Conservation (phyloP, 2,113 vertebrate species). For the Malurus elegans region DNA sequence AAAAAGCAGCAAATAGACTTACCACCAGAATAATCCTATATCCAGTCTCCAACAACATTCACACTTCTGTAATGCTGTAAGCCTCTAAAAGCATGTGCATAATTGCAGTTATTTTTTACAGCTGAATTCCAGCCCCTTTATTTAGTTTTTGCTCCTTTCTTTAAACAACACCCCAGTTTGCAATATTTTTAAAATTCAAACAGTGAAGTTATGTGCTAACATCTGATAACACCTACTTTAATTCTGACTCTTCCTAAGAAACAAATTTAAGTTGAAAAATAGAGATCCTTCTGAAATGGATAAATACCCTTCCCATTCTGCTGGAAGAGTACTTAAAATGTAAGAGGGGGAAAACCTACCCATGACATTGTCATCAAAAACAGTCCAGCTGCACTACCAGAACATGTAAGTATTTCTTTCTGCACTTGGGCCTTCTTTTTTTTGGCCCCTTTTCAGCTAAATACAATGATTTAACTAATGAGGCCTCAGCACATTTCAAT, state of each 20-base stretch:
- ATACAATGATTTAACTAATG: not conserved
- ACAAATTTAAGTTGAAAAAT: not conserved
- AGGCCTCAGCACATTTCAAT: not conserved
- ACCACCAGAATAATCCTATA: not conserved
- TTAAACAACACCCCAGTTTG: not conserved
- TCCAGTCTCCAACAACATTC: not conserved
- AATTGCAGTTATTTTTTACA: not conserved
- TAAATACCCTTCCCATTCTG: not conserved
- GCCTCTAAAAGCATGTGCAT: not conserved
- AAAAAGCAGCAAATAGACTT: not conserved
- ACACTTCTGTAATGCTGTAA: not conserved
- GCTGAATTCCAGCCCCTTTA: not conserved
- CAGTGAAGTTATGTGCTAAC: not conserved
- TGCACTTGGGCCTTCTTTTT: not conserved
- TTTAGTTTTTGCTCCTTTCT: not conserved
- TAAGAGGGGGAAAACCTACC: accelerated
- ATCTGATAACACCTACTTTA: not conserved
- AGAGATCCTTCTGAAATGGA: not conserved
- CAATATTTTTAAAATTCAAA: not conserved
- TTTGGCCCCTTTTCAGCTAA: not conserved
- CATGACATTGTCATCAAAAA: not conserved
- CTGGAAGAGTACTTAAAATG: not conserved
- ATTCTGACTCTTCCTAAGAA: not conserved
- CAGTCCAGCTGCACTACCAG: not conserved
- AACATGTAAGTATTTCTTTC: not conserved